phyloP scores from a whole-genome alignment of 2,888 invertebrate genomes.

The Tanypteryx hageni region DNA sequence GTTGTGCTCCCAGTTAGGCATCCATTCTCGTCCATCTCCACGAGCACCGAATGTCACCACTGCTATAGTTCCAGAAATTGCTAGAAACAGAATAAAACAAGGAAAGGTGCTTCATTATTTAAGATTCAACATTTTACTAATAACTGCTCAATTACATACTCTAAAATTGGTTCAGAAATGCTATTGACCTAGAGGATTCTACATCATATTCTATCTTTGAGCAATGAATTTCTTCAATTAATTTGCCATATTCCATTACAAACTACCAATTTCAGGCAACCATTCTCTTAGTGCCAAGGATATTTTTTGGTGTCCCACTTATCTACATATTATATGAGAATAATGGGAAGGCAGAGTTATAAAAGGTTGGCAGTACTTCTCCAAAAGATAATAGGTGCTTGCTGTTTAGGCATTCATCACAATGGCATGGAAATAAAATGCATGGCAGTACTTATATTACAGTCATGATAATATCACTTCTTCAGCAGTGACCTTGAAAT shows the following conservation, averaged over 20 bases:
- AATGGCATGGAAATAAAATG: too few relatives aligned
- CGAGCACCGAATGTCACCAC: slow-evolving; percentile 92
- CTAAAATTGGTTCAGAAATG: background rate
- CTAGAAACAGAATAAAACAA: slow-evolving; percentile 75
- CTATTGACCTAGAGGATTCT: background rate
- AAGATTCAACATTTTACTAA: background rate
- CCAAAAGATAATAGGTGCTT: too few relatives aligned
- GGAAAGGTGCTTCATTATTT: background rate
- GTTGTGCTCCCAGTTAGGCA: slow-evolving; percentile 98
- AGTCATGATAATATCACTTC: too few relatives aligned
- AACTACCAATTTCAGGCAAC: too few relatives aligned
- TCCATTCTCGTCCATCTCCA: slow-evolving; percentile 95
- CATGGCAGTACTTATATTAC: too few relatives aligned
- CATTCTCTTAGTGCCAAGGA: too few relatives aligned
- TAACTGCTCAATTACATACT: background rate
- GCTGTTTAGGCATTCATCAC: too few relatives aligned
- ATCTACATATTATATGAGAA: too few relatives aligned
- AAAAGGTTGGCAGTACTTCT: too few relatives aligned
- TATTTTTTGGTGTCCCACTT: too few relatives aligned
- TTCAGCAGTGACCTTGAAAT: too few relatives aligned
- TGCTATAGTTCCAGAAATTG: slow-evolving; percentile 88
- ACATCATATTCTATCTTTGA: background rate
- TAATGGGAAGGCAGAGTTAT: too few relatives aligned
- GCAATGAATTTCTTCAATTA: background rate
- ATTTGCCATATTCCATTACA: background rate